These are phyloP conservation scores for Acomys russatus DNA, from an alignment of 2,797 vertebrate genomes.

Conservation along the genomic window DNA sequence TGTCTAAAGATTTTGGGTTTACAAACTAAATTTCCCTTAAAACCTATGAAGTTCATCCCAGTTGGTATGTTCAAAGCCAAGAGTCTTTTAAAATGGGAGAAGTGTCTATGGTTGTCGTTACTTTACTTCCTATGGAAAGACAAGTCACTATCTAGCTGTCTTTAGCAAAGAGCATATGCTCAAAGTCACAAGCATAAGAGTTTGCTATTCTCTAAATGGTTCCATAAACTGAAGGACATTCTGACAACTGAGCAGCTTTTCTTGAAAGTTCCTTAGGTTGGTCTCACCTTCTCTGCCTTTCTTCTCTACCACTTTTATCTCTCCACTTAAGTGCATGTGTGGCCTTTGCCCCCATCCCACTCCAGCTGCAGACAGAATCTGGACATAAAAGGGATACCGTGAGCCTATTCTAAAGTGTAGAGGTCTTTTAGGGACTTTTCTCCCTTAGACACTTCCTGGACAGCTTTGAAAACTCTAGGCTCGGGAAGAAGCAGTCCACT, in stretches of 20 bases:
- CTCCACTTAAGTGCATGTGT: neutral
- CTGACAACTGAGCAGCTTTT: neutral
- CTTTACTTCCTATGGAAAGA: constrained; percentile 24
- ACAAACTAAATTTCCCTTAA: constrained; percentile 58
- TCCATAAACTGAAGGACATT: constrained; percentile 21
- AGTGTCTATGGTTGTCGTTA: neutral
- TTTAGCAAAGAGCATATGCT: neutral
- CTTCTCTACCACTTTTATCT: neutral
- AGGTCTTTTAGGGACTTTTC: neutral
- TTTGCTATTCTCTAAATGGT: neutral
- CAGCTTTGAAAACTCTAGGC: constrained; percentile 40
- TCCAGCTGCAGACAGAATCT: neutral
- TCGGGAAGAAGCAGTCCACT: neutral
- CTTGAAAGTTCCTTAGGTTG: constrained; percentile 20
- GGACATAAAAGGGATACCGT: neutral
- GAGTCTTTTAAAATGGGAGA: constrained; percentile 10
- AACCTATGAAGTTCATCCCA: constrained; percentile 9
- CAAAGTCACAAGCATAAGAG: neutral
- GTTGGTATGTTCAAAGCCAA: constrained; percentile 21
- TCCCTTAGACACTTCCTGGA: neutral
- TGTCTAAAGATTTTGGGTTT: neutral
- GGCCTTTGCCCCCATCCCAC: neutral
- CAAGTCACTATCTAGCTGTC: neutral
- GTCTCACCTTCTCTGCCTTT: neutral
- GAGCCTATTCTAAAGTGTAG: constrained; percentile 1